Base-by-base conservation (phyloP, 2,888 invertebrate genomes). In the Tenthredo amoena region DNA sequence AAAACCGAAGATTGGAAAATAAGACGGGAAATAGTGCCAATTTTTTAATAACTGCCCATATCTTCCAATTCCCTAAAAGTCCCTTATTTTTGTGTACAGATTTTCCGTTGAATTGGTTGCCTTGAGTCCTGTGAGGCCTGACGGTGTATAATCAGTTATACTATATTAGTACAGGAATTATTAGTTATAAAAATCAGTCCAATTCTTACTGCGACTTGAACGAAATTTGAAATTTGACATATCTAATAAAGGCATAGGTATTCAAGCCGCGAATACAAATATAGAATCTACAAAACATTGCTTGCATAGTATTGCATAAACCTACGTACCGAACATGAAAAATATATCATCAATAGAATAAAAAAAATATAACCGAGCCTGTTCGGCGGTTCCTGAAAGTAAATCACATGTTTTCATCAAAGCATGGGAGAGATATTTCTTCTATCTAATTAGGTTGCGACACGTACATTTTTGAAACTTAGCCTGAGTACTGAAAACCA, bases 221-320 rank as follows among this genome's bases (percentile, higher is more conserved):
- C 31, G 26, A 74, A 21, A 12, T 47, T 47, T 7, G 15, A 47
- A 47, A 76, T 10, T 47, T 31, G 77, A 34, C 26, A 40, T 26
- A 26, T 34, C 18, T 3, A 43, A 2, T 43, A 43, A 21, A 43
- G 21, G 43, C 12, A 43, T 74, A 74, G 26, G 26, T n/a, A 74
- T 37, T n/a, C 21, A 74, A 74, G 43, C 72, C 15, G 21, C 72
- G 26, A 40, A 43, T 74, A 43, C 72, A 43, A 21, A 74, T 43
- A 74, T 74, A 74, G 72, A 43, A 74, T 74, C 72, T 74, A 74
- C 43, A 43, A 15, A 21, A 74, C 43, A 74, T 74, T 74, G 72
- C 43, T 74, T 40, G 43, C 10, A 6, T 43, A 43, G n/a, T 40
- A 43, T 68, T 68, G 34, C 7, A 68, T 18, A 34, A 34, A 68